phyloP scores from a whole-genome alignment of 2,888 invertebrate species.

The Orthonychiurus folsomi region DNA sequence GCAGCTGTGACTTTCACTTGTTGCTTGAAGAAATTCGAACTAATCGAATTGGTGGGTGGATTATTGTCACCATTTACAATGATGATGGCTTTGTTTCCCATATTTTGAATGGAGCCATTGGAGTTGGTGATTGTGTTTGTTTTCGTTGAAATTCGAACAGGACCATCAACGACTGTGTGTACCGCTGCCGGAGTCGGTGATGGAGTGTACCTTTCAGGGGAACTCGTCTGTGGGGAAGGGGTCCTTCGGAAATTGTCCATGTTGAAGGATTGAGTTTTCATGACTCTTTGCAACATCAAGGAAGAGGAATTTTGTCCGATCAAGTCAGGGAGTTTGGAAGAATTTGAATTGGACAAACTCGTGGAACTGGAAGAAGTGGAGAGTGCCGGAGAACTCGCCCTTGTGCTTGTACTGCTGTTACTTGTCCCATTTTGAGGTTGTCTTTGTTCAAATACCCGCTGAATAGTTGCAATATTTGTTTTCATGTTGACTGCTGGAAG shows the following conservation, averaged over 20 bases:
- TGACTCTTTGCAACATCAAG: constrained; percentile 36
- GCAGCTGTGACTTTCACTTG: constrained; percentile 17
- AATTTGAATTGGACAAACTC: neutral
- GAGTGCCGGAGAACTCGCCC: neutral
- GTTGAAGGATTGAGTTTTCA: constrained; percentile 26
- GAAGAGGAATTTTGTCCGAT: constrained; percentile 11
- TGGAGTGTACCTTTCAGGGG: constrained; percentile 11
- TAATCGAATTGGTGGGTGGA: neutral
- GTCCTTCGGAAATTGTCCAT: constrained; percentile 28
- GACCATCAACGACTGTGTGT: constrained; percentile 17
- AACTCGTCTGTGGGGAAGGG: constrained; percentile 33
- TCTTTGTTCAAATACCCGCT: constrained; percentile 38
- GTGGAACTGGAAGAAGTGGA: constrained; percentile 6
- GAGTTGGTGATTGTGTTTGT: constrained; percentile 5
- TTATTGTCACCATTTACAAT: constrained; percentile 31
- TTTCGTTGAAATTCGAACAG: constrained; percentile 20
- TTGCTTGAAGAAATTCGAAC: constrained; percentile 21
- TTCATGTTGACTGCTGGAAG: constrained; percentile 38
- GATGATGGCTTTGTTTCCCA: constrained; percentile 39
- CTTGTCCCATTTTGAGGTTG: constrained; percentile 12
- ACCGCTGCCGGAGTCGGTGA: constrained; percentile 5
- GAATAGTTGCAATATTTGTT: constrained; percentile 38
- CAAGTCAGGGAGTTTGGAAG: neutral
- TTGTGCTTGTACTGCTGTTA: neutral
- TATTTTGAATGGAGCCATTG: constrained; percentile 26